phyloP scores from a whole-genome alignment of 2,797 vertebrate genomes.

The Acomys russatus region DNA sequence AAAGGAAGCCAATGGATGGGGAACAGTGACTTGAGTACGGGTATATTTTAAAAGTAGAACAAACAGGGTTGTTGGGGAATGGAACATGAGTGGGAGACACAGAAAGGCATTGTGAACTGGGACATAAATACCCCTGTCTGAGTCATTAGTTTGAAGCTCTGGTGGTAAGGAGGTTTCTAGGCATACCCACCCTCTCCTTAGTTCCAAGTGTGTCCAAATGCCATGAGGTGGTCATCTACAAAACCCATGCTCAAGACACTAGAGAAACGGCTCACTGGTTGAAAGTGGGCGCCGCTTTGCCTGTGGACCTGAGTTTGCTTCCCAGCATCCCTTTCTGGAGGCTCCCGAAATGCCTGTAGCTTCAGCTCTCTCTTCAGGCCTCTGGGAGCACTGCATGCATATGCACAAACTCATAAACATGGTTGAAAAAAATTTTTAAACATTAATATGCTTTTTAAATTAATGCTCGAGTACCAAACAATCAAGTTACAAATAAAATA shows the following conservation, averaged over 20 bases:
- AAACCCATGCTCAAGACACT: neutral
- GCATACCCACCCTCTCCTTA: neutral
- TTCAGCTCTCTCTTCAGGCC: neutral
- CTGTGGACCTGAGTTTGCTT: neutral
- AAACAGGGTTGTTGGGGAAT: neutral
- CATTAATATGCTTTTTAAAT: neutral
- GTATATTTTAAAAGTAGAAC: neutral
- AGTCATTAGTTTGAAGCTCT: too few species aligned
- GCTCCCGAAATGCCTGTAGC: neutral
- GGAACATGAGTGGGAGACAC: neutral
- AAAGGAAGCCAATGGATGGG: neutral
- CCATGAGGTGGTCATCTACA: neutral
- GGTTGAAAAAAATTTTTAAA: neutral
- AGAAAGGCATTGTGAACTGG: neutral
- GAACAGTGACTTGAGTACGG: neutral
- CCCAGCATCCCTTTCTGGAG: neutral
- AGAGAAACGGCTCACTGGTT: neutral
- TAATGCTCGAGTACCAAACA: neutral
- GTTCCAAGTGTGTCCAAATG: neutral
- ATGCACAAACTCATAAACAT: neutral
- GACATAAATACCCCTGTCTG: neutral
- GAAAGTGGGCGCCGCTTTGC: neutral
- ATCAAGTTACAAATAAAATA: neutral
- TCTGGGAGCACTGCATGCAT: neutral
- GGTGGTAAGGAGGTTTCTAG: neutral